Evolutionary conservation across 1,140 invertebrate species (phyloP).

Genomic region (Popillia japonica): DNA sequence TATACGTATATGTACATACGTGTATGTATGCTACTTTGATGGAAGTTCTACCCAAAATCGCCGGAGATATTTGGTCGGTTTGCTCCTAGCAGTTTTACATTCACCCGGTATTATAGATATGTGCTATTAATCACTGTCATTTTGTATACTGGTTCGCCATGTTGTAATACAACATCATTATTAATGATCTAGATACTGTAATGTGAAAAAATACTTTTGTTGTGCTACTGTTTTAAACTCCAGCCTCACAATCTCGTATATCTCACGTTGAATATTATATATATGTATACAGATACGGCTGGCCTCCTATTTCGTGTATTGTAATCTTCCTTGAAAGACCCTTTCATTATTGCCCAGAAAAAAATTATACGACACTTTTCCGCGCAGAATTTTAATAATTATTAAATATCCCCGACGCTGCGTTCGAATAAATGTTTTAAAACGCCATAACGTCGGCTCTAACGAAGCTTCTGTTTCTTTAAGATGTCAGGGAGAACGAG

Average conservation of each 20-base stretch:
- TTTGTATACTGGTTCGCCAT: conserved; percentile 44
- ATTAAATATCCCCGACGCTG: too few species aligned
- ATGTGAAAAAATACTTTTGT: conserved; percentile 46
- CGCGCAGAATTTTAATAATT: too few species aligned
- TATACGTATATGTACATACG: background rate
- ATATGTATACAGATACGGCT: background rate
- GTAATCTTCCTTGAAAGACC: too few species aligned
- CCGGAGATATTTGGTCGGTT: conserved; percentile 3
- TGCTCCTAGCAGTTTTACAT: conserved; percentile 19
- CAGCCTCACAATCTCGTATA: background rate
- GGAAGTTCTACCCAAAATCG: background rate
- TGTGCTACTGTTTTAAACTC: conserved; percentile 44
- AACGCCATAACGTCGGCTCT: too few species aligned
- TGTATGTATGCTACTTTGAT: too few species aligned
- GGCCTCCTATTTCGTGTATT: background rate
- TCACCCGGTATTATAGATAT: conserved; percentile 45
- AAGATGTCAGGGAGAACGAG: too few species aligned
- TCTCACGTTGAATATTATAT: background rate
- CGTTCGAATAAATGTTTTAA: too few species aligned
- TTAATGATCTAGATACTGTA: conserved; percentile 46
- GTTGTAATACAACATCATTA: conserved; percentile 47
- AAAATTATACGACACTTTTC: too few species aligned
- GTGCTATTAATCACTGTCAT: conserved; percentile 47
- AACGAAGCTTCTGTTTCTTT: too few species aligned
- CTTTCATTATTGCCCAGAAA: too few species aligned